These are phyloP conservation scores for Oreohelix idahoensis DNA, from an alignment of 1,140 invertebrate species.

Conservation along the genomic window DNA sequence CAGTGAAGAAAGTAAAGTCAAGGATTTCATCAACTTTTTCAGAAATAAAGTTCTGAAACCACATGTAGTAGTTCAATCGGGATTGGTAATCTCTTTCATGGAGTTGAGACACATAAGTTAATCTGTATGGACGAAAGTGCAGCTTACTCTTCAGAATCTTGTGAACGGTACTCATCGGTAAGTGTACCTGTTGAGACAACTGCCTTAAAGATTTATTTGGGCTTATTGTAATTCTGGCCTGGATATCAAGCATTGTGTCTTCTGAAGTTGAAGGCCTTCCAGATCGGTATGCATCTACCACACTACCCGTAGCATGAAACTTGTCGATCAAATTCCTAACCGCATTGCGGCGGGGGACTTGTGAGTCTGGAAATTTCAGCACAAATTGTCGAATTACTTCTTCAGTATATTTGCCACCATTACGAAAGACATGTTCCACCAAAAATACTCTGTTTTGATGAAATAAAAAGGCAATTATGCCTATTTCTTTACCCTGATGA, in stretches of 20 bases:
- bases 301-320: no score
- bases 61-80: not conserved
- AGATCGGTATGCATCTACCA: no score
- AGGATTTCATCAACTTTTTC: not conserved
- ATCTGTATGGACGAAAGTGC: not conserved
- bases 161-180: not conserved
- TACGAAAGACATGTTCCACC: no score
- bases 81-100: not conserved
- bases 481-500: no score
- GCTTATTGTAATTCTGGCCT: not conserved
- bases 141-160: not conserved
- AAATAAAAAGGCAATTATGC: no score
- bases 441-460: no score
- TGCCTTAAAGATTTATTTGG: not conserved
- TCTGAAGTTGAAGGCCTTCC: no score
- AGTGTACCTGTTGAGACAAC: not conserved
- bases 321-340: no score
- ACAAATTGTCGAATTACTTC: no score
- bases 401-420: no score
- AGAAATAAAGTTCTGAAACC: not conserved
- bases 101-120: not conserved
- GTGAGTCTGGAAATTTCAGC: no score
- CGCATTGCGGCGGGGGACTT: no score
- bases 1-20: not conserved
- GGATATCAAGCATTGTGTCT: not conserved